Evolutionary conservation across 2,113 vertebrate genomes (phyloP).

Genomic region (Peucedramus taeniatus): DNA sequence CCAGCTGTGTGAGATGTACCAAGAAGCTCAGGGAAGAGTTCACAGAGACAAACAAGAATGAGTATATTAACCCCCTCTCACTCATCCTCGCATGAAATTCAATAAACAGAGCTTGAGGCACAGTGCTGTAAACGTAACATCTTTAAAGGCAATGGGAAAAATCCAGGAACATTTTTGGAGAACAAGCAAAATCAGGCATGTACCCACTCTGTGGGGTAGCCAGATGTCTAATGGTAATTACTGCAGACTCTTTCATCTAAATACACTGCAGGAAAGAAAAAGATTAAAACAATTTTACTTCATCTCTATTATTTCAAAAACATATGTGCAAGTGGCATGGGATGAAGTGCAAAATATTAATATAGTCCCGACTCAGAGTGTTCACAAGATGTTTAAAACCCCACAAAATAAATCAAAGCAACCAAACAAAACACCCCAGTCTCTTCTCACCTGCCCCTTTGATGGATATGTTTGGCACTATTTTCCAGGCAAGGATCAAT

Average conservation of each 20-base stretch:
- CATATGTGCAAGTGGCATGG: background rate
- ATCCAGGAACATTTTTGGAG: background rate
- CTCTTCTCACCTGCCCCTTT: conserved; percentile 38
- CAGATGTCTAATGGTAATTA: background rate
- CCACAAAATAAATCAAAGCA: background rate
- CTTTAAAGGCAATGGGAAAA: background rate
- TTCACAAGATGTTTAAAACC: background rate
- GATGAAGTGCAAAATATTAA: background rate
- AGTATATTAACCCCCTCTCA: background rate
- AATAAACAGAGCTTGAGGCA: background rate
- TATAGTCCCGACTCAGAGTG: background rate
- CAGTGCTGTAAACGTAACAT: background rate
- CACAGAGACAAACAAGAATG: background rate
- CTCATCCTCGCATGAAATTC: conserved; percentile 9
- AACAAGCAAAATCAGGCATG: background rate
- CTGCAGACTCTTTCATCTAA: background rate
- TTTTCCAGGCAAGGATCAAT: conserved; percentile 52
- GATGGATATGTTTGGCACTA: conserved; percentile 36
- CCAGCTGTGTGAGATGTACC: background rate
- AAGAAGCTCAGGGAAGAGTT: background rate
- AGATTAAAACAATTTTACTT: background rate
- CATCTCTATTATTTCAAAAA: conserved; percentile 6
- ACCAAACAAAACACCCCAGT: background rate
- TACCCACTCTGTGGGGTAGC: background rate
- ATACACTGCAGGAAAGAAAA: background rate